Conservation (phyloP, 1,140 invertebrate genomes). For the Harlomillsia oculata region DNA sequence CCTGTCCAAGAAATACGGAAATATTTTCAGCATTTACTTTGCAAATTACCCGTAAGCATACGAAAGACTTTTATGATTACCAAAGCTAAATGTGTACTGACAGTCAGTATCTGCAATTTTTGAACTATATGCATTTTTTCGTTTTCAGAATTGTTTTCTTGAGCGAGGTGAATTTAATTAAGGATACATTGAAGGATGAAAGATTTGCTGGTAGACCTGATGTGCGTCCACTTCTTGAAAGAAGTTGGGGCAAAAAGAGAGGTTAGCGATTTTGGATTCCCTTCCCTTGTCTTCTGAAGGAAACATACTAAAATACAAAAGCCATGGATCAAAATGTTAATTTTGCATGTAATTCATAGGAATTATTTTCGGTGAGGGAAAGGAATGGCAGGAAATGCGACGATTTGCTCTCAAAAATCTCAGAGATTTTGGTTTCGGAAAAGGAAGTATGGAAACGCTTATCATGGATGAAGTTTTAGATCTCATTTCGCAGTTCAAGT, state of each 20-base stretch:
- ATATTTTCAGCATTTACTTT: constrained; percentile 15
- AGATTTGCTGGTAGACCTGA: constrained; percentile 12
- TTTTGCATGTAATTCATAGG: neutral
- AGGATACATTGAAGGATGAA: constrained; percentile 23
- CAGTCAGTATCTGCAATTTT: neutral
- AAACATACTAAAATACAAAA: no score
- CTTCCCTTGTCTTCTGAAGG: no score
- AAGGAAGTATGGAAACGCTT: neutral
- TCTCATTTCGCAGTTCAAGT: constrained; percentile 1
- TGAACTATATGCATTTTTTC: neutral
- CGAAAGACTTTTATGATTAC: no score
- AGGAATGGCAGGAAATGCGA: constrained; percentile 12
- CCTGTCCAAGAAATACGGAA: constrained; percentile 23
- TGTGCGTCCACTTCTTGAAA: neutral
- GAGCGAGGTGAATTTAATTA: constrained; percentile 9
- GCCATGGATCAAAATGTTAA: no score
- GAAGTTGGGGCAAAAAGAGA: constrained; percentile 4
- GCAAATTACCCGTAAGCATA: constrained; percentile 8
- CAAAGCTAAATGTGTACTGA: no score
- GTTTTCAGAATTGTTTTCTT: constrained; percentile 10
- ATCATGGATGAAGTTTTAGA: constrained; percentile 8
- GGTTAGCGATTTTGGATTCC: neutral
- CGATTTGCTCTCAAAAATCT: constrained; percentile 3
- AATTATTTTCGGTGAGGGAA: neutral
- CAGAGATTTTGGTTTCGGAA: constrained; percentile 13